These are phyloP conservation scores for Sphaeridia pumilis DNA, from an alignment of 2,888 invertebrate species.

Conservation along the genomic window DNA sequence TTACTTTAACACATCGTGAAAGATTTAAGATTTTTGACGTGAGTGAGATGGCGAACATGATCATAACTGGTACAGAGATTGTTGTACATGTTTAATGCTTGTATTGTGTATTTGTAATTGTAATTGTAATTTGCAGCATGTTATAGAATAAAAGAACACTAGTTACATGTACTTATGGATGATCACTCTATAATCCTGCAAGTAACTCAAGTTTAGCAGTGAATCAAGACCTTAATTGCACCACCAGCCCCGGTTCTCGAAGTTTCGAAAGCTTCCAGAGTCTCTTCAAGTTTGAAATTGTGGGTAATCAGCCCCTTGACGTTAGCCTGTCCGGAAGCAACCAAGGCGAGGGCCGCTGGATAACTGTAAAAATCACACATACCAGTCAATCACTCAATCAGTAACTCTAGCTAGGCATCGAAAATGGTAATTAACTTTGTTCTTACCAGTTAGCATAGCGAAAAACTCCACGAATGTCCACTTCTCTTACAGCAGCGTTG, in stretches of 20 bases:
- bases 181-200: too few species aligned
- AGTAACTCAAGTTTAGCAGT: too few species aligned
- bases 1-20: too few species aligned
- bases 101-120: too few species aligned
- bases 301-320: constrained; percentile 75
- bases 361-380: constrained; percentile 47
- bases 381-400: not conserved
- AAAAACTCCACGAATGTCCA: constrained; percentile 87
- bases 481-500: constrained; percentile 67
- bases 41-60: too few species aligned
- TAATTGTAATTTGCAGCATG: too few species aligned
- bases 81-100: too few species aligned
- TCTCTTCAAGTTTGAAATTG: constrained; percentile 63
- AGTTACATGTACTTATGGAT: too few species aligned
- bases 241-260: constrained; percentile 58
- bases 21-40: too few species aligned
- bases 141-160: too few species aligned
- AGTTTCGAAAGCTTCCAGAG: constrained; percentile 69
- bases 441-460: constrained; percentile 80
- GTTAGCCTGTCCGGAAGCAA: constrained; percentile 62
- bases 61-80: too few species aligned
- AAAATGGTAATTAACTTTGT: not conserved
- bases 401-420: not conserved
- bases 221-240: constrained; percentile 81
- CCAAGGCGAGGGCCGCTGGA: constrained; percentile 61